A percentile compares a stretch with the other conserved stretches of the same genome.
Evolutionary conservation across 1,140 invertebrate genomes (phyloP).

Genomic region (Leptestheria dahalacensis): DNA sequence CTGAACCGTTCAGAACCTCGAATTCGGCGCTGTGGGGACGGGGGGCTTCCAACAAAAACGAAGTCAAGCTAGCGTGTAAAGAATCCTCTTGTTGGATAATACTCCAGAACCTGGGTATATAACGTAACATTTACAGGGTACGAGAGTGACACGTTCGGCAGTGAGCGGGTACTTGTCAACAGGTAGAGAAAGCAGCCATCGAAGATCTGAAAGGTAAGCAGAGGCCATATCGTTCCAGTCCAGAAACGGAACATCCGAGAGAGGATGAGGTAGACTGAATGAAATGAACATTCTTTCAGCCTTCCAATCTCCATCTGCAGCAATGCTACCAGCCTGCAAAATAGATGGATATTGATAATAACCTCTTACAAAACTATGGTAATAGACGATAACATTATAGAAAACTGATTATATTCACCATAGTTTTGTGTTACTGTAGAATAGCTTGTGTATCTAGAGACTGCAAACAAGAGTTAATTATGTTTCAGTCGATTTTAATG

Average conservation of each 20-base stretch:
- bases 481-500: no score
- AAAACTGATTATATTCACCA: no score
- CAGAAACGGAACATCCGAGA: background rate
- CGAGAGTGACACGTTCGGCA: no score
- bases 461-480: no score
- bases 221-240: background rate
- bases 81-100: conserved; percentile 50
- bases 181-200: background rate
- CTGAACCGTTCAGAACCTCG: conserved; percentile 30
- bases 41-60: conserved; percentile 53
- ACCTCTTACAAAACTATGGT: no score
- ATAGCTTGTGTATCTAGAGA: no score
- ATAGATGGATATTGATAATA: no score
- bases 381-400: no score
- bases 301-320: background rate
- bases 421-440: no score
- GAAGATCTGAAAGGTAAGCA: background rate
- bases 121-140: background rate
- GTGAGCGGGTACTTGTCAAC: background rate
- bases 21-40: conserved; percentile 42
- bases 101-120: conserved; percentile 55
- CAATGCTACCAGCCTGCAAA: no score
- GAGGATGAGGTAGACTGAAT: background rate
- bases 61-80: conserved; percentile 46
- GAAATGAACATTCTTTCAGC: background rate